A percentile compares a stretch with the other conserved stretches of the same genome.
Evolutionary conservation across 2,797 vertebrate genomes (phyloP).

Genomic region (Gymnoscopelus braueri): DNA sequence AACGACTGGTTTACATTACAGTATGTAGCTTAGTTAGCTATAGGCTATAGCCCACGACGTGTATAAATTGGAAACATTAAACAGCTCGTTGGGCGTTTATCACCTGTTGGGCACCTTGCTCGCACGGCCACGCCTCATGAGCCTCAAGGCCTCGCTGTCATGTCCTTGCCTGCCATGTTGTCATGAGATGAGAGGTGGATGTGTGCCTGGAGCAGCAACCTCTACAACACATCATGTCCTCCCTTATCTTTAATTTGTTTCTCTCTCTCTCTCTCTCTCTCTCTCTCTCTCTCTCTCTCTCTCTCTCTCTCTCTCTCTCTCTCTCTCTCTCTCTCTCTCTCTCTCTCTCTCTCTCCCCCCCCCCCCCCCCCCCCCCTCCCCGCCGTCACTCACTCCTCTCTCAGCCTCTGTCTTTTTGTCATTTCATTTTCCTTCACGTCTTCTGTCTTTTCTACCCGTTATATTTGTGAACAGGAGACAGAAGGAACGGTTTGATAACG

Average conservation of each 20-base stretch:
- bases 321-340: background rate
- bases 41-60: no score
- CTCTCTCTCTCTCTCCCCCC: slow-evolving; percentile 9
- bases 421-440: background rate
- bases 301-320: slow-evolving; percentile 9
- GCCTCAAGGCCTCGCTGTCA: no score
- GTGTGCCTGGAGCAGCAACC: slow-evolving; percentile 1
- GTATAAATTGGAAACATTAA: no score
- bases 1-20: no score
- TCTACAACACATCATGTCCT: slow-evolving; percentile 32
- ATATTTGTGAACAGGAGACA: slow-evolving; percentile 1
- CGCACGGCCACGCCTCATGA: no score
- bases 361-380: background rate
- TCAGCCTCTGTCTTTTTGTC: slow-evolving; percentile 12
- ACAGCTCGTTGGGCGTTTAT: no score
- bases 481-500: no score
- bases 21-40: no score
- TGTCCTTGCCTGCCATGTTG: no score
- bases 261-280: slow-evolving; percentile 12
- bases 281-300: slow-evolving; percentile 7
- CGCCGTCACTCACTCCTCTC: slow-evolving; percentile 8
- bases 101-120: no score
- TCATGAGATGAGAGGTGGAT: no score
- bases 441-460: slow-evolving; percentile 42
- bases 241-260: slow-evolving; percentile 3